Evolutionary conservation across 2,888 invertebrate genomes (phyloP).

Genomic region (Ectemnius lituratus): DNA sequence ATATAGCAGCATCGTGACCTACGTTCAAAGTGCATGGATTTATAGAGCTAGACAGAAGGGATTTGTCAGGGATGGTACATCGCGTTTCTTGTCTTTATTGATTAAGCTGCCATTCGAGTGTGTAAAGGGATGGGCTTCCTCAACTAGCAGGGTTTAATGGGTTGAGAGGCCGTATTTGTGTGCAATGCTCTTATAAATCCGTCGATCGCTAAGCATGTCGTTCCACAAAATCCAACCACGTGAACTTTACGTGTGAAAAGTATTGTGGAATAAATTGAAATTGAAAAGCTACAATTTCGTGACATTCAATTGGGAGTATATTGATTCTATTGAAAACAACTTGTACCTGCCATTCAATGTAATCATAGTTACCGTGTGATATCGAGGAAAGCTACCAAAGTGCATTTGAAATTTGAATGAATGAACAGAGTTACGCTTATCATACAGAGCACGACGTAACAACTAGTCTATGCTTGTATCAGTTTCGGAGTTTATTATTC

Average conservation of each 20-base stretch:
- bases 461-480: neutral
- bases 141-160: conserved; percentile 43
- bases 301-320: no score
- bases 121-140: conserved; percentile 59
- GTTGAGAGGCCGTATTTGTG: conserved; percentile 65
- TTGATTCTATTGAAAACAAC: conserved; percentile 8
- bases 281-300: no score
- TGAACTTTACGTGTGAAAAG: neutral
- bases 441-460: no score
- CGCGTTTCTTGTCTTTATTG: conserved; percentile 60
- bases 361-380: no score
- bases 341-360: no score
- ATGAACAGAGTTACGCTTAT: no score
- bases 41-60: neutral
- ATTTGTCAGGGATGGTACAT: neutral
- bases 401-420: neutral
- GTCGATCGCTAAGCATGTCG: conserved; percentile 52
- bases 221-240: conserved; percentile 20
- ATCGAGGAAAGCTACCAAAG: neutral
- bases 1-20: neutral
- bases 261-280: no score
- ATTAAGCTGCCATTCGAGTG: conserved; percentile 51
- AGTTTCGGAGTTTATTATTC: conserved; percentile 38
- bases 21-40: neutral
- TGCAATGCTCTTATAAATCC: conserved; percentile 68